phyloP scores from a whole-genome alignment of 2,113 vertebrate genomes.

The Donacobius atricapilla region DNA sequence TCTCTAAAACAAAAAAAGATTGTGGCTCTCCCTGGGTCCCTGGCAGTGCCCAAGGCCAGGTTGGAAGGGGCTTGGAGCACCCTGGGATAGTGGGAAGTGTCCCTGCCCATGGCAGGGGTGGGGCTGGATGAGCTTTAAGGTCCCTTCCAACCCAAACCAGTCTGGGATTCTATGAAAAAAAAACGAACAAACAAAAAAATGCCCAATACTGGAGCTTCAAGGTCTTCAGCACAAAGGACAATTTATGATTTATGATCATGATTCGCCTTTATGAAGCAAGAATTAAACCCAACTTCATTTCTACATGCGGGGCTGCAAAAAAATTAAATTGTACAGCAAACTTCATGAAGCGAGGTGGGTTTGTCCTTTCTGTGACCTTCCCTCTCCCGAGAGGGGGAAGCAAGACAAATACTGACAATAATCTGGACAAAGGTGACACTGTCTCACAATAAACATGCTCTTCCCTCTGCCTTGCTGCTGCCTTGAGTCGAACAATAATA shows the following conservation, averaged over 20 bases:
- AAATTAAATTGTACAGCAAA: neutral
- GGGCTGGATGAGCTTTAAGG: neutral
- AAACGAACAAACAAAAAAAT: neutral
- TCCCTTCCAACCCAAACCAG: neutral
- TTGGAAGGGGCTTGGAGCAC: fast-evolving
- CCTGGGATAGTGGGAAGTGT: neutral
- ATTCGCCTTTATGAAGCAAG: neutral
- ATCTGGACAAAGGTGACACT: neutral
- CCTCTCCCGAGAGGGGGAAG: neutral
- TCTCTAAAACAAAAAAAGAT: neutral
- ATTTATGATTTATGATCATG: neutral
- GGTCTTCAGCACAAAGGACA: neutral
- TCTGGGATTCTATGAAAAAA: neutral
- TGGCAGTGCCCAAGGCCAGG: neutral
- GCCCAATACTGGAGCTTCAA: neutral
- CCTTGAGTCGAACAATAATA: neutral
- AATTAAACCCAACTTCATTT: neutral
- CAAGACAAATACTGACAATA: neutral
- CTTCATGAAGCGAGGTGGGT: neutral
- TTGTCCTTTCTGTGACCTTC: slow-evolving; percentile 10
- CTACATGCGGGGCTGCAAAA: neutral
- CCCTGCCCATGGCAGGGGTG: neutral
- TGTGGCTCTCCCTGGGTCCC: neutral
- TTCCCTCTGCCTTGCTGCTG: neutral
- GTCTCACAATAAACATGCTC: neutral